Evolutionary conservation across 2,797 vertebrate species (phyloP).

Genomic region (Hemitrygon akajei): DNA sequence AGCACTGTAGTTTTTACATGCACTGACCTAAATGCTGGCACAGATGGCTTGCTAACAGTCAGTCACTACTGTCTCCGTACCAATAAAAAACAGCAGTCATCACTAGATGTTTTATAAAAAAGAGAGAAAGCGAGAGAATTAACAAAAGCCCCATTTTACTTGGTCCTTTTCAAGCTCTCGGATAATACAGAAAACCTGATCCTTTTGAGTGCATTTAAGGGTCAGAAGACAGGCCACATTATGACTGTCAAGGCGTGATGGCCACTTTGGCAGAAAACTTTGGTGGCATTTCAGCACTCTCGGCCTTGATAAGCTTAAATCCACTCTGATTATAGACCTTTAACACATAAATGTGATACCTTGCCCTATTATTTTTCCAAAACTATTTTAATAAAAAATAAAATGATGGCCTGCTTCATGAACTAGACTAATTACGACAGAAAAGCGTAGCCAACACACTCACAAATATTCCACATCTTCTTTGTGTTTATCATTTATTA

Average conservation of each 20-base stretch:
- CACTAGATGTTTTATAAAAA: constrained; percentile 49
- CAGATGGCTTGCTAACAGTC: constrained; percentile 35
- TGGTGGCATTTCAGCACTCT: constrained; percentile 55
- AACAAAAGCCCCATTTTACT: constrained; percentile 85
- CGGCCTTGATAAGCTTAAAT: constrained; percentile 10
- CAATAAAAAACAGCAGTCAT: constrained; percentile 47
- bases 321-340: constrained; percentile 28
- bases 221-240: constrained; percentile 73
- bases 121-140: constrained; percentile 47
- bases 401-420: neutral
- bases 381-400: neutral
- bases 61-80: constrained; percentile 36
- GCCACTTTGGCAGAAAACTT: constrained; percentile 64
- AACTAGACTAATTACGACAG: neutral
- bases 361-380: neutral
- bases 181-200: constrained; percentile 71
- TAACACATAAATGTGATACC: neutral
- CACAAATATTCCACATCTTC: neutral
- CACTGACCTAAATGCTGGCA: constrained; percentile 26
- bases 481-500: neutral
- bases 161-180: constrained; percentile 76
- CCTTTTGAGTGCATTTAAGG: constrained; percentile 72
- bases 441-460: neutral
- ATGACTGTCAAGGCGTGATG: constrained; percentile 61
- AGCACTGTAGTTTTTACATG: constrained; percentile 35